These are phyloP conservation scores for Pithys albifrons DNA, from an alignment of 2,113 vertebrate species.

Conservation along the genomic window DNA sequence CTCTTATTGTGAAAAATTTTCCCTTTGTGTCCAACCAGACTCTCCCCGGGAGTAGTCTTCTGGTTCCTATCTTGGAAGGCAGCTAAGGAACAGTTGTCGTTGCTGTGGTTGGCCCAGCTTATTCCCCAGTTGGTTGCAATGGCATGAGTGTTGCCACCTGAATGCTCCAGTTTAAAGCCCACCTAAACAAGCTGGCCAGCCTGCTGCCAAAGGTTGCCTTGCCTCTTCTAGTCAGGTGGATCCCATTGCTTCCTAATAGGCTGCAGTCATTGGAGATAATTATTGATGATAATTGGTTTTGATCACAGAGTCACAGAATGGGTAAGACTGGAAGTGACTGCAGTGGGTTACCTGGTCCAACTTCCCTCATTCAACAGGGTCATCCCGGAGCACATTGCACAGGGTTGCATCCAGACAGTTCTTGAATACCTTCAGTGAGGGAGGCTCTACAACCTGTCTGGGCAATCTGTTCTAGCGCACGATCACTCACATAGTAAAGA, in stretches of 20 bases:
- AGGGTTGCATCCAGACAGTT: neutral
- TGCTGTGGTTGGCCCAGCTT: neutral
- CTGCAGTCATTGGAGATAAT: neutral
- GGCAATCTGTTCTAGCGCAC: neutral
- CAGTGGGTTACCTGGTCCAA: neutral
- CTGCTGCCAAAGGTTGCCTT: neutral
- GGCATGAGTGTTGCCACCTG: neutral
- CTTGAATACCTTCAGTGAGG: neutral
- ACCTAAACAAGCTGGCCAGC: neutral
- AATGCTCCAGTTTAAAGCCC: neutral
- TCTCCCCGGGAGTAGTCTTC: neutral
- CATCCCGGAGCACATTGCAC: neutral
- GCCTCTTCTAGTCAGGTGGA: neutral
- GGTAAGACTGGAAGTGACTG: no score
- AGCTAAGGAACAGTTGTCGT: neutral
- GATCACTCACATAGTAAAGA: neutral
- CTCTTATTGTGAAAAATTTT: neutral
- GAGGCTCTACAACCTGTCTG: neutral
- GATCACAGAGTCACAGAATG: neutral
- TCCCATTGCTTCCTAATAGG: neutral
- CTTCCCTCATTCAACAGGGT: neutral
- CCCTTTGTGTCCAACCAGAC: neutral
- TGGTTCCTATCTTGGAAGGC: neutral
- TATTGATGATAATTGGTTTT: neutral
- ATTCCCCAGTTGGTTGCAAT: neutral